These are phyloP conservation scores for Mechanitis messenoides DNA, from an alignment of 2,888 invertebrate species.

Conservation along the genomic window DNA sequence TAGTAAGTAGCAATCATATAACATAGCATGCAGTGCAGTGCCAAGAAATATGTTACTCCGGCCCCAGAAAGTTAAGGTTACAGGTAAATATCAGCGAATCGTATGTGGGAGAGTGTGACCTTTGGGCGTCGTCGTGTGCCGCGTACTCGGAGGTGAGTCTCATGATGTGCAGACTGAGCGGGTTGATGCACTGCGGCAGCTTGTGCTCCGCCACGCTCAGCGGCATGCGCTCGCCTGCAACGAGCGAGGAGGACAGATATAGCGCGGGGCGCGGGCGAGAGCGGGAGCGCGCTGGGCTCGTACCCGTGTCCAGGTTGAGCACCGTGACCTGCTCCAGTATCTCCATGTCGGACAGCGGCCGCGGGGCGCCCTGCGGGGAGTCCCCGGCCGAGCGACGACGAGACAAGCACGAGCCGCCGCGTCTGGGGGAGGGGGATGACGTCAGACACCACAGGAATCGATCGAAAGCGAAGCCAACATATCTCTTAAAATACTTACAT, in stretches of 20 bases:
- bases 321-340: constrained; percentile 94
- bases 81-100: too few relatives aligned
- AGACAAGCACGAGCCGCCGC: constrained; percentile 71
- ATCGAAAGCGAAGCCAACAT: too few relatives aligned
- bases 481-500: too few relatives aligned
- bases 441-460: too few relatives aligned
- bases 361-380: constrained; percentile 88
- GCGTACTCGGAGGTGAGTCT: constrained; percentile 93
- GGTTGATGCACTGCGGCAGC: constrained; percentile 93
- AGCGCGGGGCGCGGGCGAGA: too few relatives aligned
- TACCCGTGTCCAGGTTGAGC: constrained; percentile 84
- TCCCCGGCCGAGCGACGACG: constrained; percentile 90
- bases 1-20: too few relatives aligned
- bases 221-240: constrained; percentile 92
- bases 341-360: constrained; percentile 92
- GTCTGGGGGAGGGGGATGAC: too few relatives aligned
- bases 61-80: too few relatives aligned
- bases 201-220: constrained; percentile 96
- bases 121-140: constrained; percentile 72
- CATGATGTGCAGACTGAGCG: constrained; percentile 95
- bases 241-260: too few relatives aligned
- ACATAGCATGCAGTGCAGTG: too few relatives aligned
- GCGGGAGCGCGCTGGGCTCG: background rate
- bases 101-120: too few relatives aligned
- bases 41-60: too few relatives aligned